These are phyloP conservation scores for Rhizoglyphus robini DNA, from an alignment of 1,140 invertebrate genomes.

Conservation along the genomic window DNA sequence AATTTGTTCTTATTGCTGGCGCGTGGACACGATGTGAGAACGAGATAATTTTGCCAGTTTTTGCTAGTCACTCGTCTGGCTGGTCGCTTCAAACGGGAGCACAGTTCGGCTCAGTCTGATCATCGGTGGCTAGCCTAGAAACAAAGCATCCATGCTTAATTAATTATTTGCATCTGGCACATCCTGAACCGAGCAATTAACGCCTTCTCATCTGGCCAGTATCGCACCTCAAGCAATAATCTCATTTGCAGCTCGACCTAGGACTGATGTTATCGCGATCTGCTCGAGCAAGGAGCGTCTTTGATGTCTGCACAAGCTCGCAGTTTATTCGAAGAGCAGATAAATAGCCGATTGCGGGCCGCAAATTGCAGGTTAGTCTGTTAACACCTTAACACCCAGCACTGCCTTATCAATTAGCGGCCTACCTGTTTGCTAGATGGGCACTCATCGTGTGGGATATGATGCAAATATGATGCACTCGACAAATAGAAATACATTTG, in stretches of 20 bases:
- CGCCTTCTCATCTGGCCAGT: no score
- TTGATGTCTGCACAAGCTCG: not conserved
- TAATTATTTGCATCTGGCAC: no score
- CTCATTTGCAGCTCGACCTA: not conserved
- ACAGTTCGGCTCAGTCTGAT: not conserved
- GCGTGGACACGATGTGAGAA: conserved; percentile 11
- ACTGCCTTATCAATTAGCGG: conserved; percentile 6
- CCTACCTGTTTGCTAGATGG: not conserved
- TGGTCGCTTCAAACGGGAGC: not conserved
- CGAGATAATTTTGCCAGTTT: not conserved
- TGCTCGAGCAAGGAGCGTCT: not conserved
- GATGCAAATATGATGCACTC: no score
- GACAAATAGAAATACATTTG: no score
- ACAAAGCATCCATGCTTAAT: not conserved
- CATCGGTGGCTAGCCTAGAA: not conserved
- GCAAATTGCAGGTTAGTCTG: conserved; percentile 2
- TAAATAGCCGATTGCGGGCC: not conserved
- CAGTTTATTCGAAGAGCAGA: not conserved
- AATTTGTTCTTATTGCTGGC: not conserved
- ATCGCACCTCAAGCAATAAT: no score
- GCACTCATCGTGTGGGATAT: not conserved
- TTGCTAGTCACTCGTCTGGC: not conserved
- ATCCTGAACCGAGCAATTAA: no score
- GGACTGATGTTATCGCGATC: not conserved
- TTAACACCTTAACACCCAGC: conserved; percentile 13